A percentile compares a stretch with the other conserved stretches of the same genome.
These are phyloP conservation scores for Thysanoteuthis rhombus DNA, from an alignment of 2,888 invertebrate species.

Conservation along the genomic window DNA sequence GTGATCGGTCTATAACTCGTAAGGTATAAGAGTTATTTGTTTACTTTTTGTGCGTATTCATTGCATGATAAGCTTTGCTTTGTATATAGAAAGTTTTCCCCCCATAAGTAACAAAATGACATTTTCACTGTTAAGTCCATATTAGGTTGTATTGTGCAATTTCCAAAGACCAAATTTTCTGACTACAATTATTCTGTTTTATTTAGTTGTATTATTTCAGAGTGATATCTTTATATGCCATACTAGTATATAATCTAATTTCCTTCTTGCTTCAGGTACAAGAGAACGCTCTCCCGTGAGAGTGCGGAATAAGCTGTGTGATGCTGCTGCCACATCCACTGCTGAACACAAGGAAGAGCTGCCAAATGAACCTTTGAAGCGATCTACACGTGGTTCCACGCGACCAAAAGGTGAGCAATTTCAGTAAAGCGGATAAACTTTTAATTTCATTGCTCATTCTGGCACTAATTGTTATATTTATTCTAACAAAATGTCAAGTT, in stretches of 20 bases:
- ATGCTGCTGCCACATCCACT: conserved; percentile 24
- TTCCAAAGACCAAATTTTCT: too few relatives aligned
- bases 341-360: conserved; percentile 27
- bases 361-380: conserved; percentile 29
- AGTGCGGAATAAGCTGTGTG: conserved; percentile 29
- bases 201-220: too few relatives aligned
- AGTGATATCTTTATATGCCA: not conserved
- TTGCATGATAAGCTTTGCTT: too few relatives aligned
- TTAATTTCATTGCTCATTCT: not conserved
- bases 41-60: too few relatives aligned
- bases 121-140: too few relatives aligned
- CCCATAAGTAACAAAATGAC: too few relatives aligned
- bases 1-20: too few relatives aligned
- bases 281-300: conserved; percentile 31
- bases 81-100: too few relatives aligned
- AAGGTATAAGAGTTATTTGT: too few relatives aligned
- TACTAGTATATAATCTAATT: not conserved
- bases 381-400: conserved; percentile 22
- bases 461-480: not conserved
- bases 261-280: not conserved
- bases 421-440: not conserved
- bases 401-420: conserved; percentile 22
- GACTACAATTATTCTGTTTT: too few relatives aligned
- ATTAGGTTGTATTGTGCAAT: too few relatives aligned
- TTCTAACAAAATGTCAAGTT: not conserved